Conservation (phyloP, 2,888 invertebrate species). For the Pseudolycoriella hygida region DNA sequence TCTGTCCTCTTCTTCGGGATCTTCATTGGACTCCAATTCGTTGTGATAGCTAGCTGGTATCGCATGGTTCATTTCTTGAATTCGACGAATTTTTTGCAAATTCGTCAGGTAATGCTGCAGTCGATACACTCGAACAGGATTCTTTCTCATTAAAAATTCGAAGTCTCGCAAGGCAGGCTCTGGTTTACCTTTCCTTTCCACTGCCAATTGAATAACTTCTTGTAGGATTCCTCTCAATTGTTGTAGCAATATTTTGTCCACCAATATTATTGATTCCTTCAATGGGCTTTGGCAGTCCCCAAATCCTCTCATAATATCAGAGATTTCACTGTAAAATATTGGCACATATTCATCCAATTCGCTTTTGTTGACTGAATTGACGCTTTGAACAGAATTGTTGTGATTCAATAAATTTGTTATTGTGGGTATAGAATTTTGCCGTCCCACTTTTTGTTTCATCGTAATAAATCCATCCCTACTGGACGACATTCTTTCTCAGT, state of each 20-base stretch:
- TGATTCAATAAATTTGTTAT: background rate
- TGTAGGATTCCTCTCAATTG: slow-evolving; percentile 63
- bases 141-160: slow-evolving; percentile 66
- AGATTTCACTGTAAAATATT: slow-evolving; percentile 38
- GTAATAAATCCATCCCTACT: no score
- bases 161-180: slow-evolving; percentile 43
- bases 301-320: slow-evolving; percentile 84
- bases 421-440: background rate
- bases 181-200: slow-evolving; percentile 40
- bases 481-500: no score
- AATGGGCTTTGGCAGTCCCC: slow-evolving; percentile 74
- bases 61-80: slow-evolving; percentile 22
- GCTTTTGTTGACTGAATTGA: background rate
- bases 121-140: slow-evolving; percentile 56
- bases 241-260: slow-evolving; percentile 68
- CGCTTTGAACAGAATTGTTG: slow-evolving; percentile 1
- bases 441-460: background rate
- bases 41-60: slow-evolving; percentile 21
- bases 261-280: slow-evolving; percentile 61
- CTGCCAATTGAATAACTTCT: slow-evolving; percentile 52
- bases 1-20: slow-evolving; percentile 33
- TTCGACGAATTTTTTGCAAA: slow-evolving; percentile 29
- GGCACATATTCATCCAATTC: slow-evolving; percentile 4
- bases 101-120: slow-evolving; percentile 54
- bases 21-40: slow-evolving; percentile 26